Evolutionary conservation across 2,888 invertebrate species (phyloP), one percentile per base, ranked within the genome.

Genomic region (Branchipolynoe longqiensis): DNA sequence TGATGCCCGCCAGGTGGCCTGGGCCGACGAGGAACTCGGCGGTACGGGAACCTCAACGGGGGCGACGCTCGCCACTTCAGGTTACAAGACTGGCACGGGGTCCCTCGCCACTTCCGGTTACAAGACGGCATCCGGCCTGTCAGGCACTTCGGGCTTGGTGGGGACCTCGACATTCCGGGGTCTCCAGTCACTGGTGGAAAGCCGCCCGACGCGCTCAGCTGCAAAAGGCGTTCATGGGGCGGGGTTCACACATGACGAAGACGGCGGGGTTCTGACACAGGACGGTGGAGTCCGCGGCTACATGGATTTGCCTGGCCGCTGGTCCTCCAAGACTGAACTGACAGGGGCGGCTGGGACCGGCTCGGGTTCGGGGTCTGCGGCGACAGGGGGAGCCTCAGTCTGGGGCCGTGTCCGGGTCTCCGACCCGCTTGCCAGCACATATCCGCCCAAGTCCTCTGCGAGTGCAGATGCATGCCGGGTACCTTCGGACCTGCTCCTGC

Each of bases 1-100:
- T n/a, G 8, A 12, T 18, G 78, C 41, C 1, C 78, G 78, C 28
- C 41, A 48, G 48, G 78, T 78, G 48, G 54, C 54, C 2, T 78
- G 78, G 78, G 28, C 28, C 8, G 78, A 78, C 1, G 78, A 78
- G 1, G 69, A 38, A 18, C 22, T 69, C 1, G 69, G 69, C 33
- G 28, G 28, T 25, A 48, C 78, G 4, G 54, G 25, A n/a, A 73
- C 73, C 36, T 38, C 73, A 2, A 78, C 78, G n/a, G n/a, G n/a
- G n/a, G n/a, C n/a, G n/a, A n/a, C n/a, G n/a, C n/a, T n/a, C 78
- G 38, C 73, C 41, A 73, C 73, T 18, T 48, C 78, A 1, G 78
- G 78, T 31, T 78, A 78, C 78, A 78, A 78, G 78, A 48, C 78
- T 4, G 78, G n/a, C n/a, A n/a, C n/a, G n/a, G n/a, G n/a, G n/a